Conservation (phyloP, 2,888 invertebrate species). For the Ochlodes sylvanus region DNA sequence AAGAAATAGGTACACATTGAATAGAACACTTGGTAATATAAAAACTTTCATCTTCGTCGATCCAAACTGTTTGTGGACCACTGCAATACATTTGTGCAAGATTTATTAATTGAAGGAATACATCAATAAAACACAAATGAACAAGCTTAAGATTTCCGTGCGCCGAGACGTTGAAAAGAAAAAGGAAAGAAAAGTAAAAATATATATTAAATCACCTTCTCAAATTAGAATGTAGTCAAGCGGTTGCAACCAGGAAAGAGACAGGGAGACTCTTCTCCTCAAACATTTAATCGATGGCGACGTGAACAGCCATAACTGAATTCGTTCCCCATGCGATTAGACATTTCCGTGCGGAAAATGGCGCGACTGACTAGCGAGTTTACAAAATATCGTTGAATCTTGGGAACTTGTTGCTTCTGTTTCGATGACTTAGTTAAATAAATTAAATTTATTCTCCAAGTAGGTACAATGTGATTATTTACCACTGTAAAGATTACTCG, state of each 20-base stretch:
- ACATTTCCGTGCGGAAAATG: slow-evolving; percentile 1
- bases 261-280: neutral
- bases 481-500: no score
- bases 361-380: neutral
- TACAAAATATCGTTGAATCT: neutral
- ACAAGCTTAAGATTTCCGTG: neutral
- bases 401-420: neutral
- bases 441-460: neutral
- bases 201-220: neutral
- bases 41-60: no score
- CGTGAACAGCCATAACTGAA: slow-evolving; percentile 2
- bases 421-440: no score
- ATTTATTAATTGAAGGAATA: no score
- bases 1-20: no score
- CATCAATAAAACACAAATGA: neutral
- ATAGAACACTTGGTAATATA: no score
- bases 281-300: slow-evolving; percentile 7
- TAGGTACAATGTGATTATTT: no score
- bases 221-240: neutral
- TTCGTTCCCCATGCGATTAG: neutral
- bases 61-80: no score
- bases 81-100: no score
- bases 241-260: neutral
- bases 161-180: neutral
- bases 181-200: slow-evolving; percentile 1